Base-by-base conservation (phyloP, 2,888 invertebrate species). In the Epirrhoe alternata region DNA sequence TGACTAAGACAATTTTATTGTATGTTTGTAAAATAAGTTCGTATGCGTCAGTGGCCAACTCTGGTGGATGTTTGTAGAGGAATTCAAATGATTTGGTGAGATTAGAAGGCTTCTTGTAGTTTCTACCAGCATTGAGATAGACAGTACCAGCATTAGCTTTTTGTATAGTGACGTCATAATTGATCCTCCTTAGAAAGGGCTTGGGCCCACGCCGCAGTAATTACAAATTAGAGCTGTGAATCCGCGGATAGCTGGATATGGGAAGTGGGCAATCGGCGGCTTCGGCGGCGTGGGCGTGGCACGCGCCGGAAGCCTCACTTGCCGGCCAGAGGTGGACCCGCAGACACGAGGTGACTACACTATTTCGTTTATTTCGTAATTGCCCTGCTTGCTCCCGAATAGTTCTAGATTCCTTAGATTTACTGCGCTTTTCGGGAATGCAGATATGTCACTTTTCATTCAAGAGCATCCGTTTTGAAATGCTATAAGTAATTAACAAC, bases 291-390 rank as follows among this genome's bases (percentile, higher is more conserved):
- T 56, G 74, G 76, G 78, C 75, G 69, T 68, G 72, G 74, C 55
- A 77, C 73, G 74, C 74, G 77, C 72, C 74, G 67, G 75, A 74
- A 67, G 69, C 62, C 52, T 62, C 83, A 83, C 83, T 84, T 82
- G 80, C 60, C 61, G 56, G 17, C 53, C 50, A 33, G 59, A 62
- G 53, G 58, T 59, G 63, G 57, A 16, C 45, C 8, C 6, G 49
- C 51, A 5, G 38, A 3, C 62, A 30, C 63, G 63, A 64, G 64
- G 64, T 64, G 59, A 64, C 31, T 50, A 51, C 64, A 64, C 64
- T 31, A 50, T 58, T 64, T 54, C 16, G 24, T 38, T 54, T 49
- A 10, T 58, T 55, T 56, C 42, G 14, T 57, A 57, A 47, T 63
- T 57, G 52, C 30, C n/a, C 50, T 60, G 38, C 24, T 30, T 16